Evolutionary conservation across 2,113 vertebrate species (phyloP).

Genomic region (Carassius gibelio): DNA sequence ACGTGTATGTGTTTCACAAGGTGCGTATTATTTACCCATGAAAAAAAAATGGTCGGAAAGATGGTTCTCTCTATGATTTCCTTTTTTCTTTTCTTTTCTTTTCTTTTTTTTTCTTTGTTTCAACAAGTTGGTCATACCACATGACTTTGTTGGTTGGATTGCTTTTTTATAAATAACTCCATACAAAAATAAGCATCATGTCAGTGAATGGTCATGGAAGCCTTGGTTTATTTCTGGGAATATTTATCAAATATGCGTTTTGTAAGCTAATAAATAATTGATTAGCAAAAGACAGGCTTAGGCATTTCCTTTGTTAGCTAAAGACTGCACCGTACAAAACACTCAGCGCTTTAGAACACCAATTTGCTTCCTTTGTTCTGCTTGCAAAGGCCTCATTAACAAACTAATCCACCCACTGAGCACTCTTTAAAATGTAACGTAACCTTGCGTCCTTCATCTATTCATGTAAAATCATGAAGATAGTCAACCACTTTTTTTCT

Average conservation of each 20-base stretch:
- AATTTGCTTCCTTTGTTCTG: slow-evolving; percentile 39
- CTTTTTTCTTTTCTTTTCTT: not conserved
- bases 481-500: slow-evolving; percentile 10
- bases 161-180: not conserved
- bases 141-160: not conserved
- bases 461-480: slow-evolving; percentile 31
- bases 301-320: slow-evolving; percentile 19
- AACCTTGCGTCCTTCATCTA: not conserved
- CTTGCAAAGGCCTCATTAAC: slow-evolving; percentile 38
- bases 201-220: not conserved
- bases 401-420: slow-evolving; percentile 24
- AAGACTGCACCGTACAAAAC: slow-evolving; percentile 19
- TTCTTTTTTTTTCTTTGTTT: not conserved
- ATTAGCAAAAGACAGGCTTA: slow-evolving; percentile 10
- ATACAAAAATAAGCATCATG: not conserved
- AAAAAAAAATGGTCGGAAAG: not conserved
- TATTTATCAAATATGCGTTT: not conserved
- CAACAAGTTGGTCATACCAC: not conserved
- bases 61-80: not conserved
- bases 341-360: slow-evolving; percentile 13
- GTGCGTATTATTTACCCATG: too few species aligned
- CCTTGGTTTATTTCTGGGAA: not conserved
- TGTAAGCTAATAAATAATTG: not conserved
- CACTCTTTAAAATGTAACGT: slow-evolving; percentile 10
- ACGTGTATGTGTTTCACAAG: too few species aligned